These are phyloP conservation scores for Drosophila rubida DNA, from an alignment of 2,888 invertebrate genomes.

Conservation along the genomic window DNA sequence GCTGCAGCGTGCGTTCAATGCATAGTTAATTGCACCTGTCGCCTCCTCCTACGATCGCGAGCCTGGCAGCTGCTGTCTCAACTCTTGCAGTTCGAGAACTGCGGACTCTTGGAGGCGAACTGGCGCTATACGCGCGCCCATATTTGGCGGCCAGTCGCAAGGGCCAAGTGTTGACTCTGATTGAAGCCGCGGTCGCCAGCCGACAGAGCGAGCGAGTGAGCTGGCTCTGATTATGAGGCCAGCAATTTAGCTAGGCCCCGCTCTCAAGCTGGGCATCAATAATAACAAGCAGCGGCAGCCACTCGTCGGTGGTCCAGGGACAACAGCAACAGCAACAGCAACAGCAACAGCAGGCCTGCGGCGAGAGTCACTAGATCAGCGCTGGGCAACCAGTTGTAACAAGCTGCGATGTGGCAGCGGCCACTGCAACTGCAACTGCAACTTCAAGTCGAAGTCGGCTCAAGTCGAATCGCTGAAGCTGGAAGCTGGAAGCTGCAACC, in stretches of 20 bases:
- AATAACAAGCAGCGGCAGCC: constrained; percentile 58
- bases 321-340: constrained; percentile 27
- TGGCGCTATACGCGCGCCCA: constrained; percentile 72
- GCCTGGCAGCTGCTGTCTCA: constrained; percentile 11
- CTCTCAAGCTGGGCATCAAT: constrained; percentile 57
- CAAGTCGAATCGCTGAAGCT: constrained; percentile 10
- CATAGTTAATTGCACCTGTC: constrained; percentile 76
- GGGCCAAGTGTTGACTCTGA: constrained; percentile 49
- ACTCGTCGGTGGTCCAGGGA: constrained; percentile 64
- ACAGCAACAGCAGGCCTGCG: constrained; percentile 50
- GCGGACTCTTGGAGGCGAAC: constrained; percentile 26
- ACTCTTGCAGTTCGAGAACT: neutral
- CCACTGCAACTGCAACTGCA: too few species aligned
- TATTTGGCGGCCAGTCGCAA: constrained; percentile 60
- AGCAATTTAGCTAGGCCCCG: constrained; percentile 45
- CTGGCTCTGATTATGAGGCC: constrained; percentile 68
- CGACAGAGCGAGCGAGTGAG: constrained; percentile 15
- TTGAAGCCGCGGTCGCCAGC: constrained; percentile 62
- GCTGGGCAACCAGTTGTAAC: constrained; percentile 69
- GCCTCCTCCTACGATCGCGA: constrained; percentile 62
- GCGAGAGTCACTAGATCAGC: neutral
- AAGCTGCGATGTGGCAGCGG: constrained; percentile 47
- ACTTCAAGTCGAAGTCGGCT: neutral
- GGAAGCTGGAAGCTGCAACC: neutral
- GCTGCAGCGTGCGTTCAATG: constrained; percentile 30